Evolutionary conservation across 2,113 vertebrate species (phyloP).

Genomic region (Limanda limanda): DNA sequence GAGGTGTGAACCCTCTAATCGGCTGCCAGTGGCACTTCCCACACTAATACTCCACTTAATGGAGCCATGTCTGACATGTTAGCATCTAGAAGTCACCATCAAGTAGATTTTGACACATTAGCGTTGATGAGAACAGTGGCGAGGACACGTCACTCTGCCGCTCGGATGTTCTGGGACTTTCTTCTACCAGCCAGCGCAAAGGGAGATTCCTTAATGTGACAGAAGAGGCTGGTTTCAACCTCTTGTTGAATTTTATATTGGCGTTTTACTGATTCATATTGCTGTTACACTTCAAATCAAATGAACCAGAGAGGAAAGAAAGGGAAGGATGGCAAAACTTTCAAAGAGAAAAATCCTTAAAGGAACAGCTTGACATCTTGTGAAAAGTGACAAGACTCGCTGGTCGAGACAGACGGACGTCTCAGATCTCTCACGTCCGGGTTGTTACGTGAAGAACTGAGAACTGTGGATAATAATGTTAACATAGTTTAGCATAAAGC

Average conservation of each 20-base stretch:
- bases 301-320: not conserved
- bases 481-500: too few relatives aligned
- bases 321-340: not conserved
- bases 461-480: too few relatives aligned
- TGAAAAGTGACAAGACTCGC: too few relatives aligned
- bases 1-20: conserved; percentile 66
- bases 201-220: not conserved
- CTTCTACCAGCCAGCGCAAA: too few relatives aligned
- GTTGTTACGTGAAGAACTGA: too few relatives aligned
- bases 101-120: conserved; percentile 44
- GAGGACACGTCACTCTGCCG: not conserved
- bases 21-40: conserved; percentile 46
- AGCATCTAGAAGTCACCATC: conserved; percentile 49
- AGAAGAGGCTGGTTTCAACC: not conserved
- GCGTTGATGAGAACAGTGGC: conserved; percentile 6
- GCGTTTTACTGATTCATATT: not conserved
- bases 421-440: too few relatives aligned
- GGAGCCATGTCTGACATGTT: conserved; percentile 30
- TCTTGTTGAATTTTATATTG: not conserved
- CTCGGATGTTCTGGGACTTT: not conserved
- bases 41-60: conserved; percentile 29
- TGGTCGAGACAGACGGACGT: too few relatives aligned
- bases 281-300: not conserved
- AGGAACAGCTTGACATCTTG: too few relatives aligned
- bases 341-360: too few relatives aligned